Evolutionary conservation across 1,140 invertebrate genomes (phyloP).

Genomic region (Lucilia sericata): DNA sequence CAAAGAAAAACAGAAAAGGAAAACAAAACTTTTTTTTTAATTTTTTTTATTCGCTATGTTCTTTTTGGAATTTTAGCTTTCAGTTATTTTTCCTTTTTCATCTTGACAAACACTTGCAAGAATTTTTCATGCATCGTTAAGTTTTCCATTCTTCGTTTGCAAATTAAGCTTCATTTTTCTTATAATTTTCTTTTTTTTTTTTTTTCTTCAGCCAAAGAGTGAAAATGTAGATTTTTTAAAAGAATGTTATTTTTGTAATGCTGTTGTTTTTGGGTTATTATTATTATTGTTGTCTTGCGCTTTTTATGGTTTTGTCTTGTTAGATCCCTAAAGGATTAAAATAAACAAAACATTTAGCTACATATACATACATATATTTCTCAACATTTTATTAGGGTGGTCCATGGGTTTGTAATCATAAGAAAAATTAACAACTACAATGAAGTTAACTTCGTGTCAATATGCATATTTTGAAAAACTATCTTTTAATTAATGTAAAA

Average conservation of each 20-base stretch:
- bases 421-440: too few relatives aligned
- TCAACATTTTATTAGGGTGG: too few relatives aligned
- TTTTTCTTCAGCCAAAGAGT: background rate
- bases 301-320: background rate
- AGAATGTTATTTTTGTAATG: too few relatives aligned
- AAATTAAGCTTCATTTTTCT: background rate
- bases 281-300: background rate
- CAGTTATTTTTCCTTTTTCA: too few relatives aligned
- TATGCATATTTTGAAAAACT: too few relatives aligned
- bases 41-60: too few relatives aligned
- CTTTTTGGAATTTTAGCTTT: too few relatives aligned
- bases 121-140: background rate
- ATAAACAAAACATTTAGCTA: background rate
- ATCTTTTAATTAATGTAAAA: too few relatives aligned
- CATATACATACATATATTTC: background rate
- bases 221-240: background rate
- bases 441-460: too few relatives aligned
- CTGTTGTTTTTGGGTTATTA: background rate
- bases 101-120: too few relatives aligned
- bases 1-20: background rate
- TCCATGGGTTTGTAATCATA: too few relatives aligned
- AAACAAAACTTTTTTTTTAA: background rate
- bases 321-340: background rate
- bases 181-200: background rate
- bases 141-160: background rate